Evolutionary conservation across 2,113 vertebrate genomes (phyloP).

Genomic region (Chloroceryle aenea): DNA sequence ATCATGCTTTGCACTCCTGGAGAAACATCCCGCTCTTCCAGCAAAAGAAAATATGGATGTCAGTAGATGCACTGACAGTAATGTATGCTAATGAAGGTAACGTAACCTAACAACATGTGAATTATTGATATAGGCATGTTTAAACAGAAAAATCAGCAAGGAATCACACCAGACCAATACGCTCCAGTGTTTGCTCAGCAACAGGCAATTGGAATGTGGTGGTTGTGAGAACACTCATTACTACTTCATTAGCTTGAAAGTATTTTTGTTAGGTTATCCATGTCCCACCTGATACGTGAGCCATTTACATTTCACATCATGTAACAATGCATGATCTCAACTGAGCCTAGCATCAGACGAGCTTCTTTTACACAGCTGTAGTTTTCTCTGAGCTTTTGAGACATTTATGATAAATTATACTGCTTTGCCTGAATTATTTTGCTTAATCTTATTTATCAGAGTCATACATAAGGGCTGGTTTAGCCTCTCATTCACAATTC

Average conservation of each 20-base stretch:
- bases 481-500: background rate
- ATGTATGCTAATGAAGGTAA: slow-evolving; percentile 53
- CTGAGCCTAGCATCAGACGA: background rate
- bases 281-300: background rate
- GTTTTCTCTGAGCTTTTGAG: background rate
- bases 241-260: background rate
- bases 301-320: background rate
- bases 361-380: background rate
- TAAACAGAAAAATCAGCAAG: slow-evolving; percentile 30
- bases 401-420: background rate
- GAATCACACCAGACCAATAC: background rate
- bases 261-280: background rate
- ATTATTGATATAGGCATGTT: slow-evolving; percentile 59
- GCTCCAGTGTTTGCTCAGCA: slow-evolving; percentile 3
- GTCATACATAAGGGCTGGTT: background rate
- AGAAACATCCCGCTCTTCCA: slow-evolving; percentile 6
- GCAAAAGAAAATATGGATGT: slow-evolving; percentile 11
- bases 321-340: background rate
- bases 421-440: background rate
- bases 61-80: slow-evolving; percentile 35
- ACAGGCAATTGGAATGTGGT: background rate
- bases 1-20: background rate
- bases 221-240: background rate
- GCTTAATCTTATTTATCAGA: background rate
- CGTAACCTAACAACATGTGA: slow-evolving; percentile 45